A percentile compares a stretch with the other conserved stretches of the same genome.
Conservation (phyloP, 2,888 invertebrate species). For the Acanthosepion lycidas region DNA sequence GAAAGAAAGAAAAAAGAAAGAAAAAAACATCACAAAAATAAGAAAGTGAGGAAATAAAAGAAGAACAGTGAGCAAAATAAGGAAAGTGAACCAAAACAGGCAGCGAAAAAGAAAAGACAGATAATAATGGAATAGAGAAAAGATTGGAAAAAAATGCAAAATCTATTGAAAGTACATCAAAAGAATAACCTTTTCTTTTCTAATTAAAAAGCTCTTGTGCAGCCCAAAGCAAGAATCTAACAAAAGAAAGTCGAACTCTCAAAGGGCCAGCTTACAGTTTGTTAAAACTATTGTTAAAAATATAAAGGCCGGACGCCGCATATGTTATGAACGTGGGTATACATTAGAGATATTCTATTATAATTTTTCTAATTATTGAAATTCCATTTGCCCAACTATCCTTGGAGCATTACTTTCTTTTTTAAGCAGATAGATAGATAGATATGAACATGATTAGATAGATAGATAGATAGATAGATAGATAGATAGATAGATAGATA, state of each 20-base stretch:
- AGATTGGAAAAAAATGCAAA: neutral
- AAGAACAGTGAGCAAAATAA: no score
- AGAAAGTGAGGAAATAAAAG: no score
- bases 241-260: neutral
- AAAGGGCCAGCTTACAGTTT: neutral
- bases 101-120: neutral
- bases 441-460: neutral
- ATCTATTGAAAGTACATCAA: slow-evolving; percentile 9
- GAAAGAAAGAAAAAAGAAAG: no score
- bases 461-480: neutral
- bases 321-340: neutral
- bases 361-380: slow-evolving; percentile 9
- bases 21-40: no score
- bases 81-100: neutral
- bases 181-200: neutral
- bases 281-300: neutral
- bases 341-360: neutral
- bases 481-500: neutral
- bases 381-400: neutral
- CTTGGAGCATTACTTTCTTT: neutral
- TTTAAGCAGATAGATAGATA: neutral
- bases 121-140: neutral
- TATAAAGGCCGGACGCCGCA: neutral
- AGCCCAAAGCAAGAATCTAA: neutral
- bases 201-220: slow-evolving; percentile 11